These are phyloP conservation scores for Tetragonisca angustula DNA, from an alignment of 2,888 invertebrate species.

Conservation along the genomic window DNA sequence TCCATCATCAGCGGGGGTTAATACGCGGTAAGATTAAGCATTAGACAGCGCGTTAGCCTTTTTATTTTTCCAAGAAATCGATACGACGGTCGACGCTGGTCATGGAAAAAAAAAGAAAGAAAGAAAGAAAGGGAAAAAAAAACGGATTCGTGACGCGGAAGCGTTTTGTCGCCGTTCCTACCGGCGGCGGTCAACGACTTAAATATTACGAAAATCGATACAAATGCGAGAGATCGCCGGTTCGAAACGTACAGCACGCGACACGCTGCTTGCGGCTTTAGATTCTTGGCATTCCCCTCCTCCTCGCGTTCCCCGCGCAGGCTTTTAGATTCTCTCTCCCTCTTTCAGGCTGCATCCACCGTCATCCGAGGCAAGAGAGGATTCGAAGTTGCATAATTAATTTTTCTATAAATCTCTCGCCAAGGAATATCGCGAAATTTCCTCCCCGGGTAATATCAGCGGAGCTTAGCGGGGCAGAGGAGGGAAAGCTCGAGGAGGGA, in stretches of 20 bases:
- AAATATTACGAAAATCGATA: conserved; percentile 50
- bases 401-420: conserved; percentile 74
- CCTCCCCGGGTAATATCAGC: conserved; percentile 67
- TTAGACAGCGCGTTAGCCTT: not conserved
- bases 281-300: too few species aligned
- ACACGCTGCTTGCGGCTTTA: not conserved
- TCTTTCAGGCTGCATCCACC: too few species aligned
- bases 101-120: not conserved
- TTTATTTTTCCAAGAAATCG: conserved; percentile 16
- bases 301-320: too few species aligned
- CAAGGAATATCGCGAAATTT: conserved; percentile 77
- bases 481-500: conserved; percentile 67
- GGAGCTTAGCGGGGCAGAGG: conserved; percentile 56
- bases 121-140: not conserved
- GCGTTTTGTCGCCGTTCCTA: conserved; percentile 24
- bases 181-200: conserved; percentile 39
- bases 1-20: conserved; percentile 1
- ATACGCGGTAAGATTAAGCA: conserved; percentile 12
- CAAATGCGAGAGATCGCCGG: conserved; percentile 42
- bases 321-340: not conserved
- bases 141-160: conserved; percentile 27
- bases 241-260: conserved; percentile 11
- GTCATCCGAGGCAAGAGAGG: not conserved
- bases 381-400: conserved; percentile 66
- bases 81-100: not conserved